A percentile compares a stretch with the other conserved stretches of the same genome.
phyloP scores from a whole-genome alignment of 2,113 vertebrate genomes.

The Rhinolophus sinicus region DNA sequence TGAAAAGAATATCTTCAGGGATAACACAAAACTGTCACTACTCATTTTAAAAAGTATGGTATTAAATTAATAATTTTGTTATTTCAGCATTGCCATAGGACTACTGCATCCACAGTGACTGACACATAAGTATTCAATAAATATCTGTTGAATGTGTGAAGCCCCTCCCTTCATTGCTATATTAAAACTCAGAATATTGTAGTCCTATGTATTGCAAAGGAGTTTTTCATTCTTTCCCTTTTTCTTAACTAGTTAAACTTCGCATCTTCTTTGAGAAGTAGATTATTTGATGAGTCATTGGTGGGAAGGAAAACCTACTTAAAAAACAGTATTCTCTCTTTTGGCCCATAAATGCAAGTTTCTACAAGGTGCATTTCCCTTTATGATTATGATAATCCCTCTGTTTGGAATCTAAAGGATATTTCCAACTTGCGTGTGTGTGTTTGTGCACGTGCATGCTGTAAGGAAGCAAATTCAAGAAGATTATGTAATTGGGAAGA shows the following conservation, averaged over 20 bases:
- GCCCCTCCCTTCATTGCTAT: background rate
- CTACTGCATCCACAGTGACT: background rate
- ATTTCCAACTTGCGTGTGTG: fast-evolving
- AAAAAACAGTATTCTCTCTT: background rate
- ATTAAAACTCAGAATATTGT: background rate
- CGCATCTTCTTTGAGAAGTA: background rate
- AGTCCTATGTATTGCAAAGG: background rate
- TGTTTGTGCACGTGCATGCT: background rate
- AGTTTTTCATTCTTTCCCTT: background rate
- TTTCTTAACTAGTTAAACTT: background rate
- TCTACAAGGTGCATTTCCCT: background rate
- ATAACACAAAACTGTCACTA: background rate
- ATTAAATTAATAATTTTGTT: background rate
- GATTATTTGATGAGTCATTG: slow-evolving; percentile 6
- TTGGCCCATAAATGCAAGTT: slow-evolving; percentile 4
- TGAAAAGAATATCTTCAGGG: background rate
- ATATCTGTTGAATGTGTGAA: background rate
- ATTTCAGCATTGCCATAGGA: background rate
- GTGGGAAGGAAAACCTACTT: background rate
- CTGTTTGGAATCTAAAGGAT: slow-evolving; percentile 39
- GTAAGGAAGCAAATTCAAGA: slow-evolving; percentile 20
- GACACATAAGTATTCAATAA: background rate
- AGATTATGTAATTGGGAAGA: slow-evolving; percentile 40
- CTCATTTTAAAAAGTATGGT: background rate
- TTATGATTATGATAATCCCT: background rate